Evolutionary conservation across 1,140 invertebrate genomes (phyloP), one percentile per base, ranked within the genome.

Genomic region (Dinothrombium tinctorium): DNA sequence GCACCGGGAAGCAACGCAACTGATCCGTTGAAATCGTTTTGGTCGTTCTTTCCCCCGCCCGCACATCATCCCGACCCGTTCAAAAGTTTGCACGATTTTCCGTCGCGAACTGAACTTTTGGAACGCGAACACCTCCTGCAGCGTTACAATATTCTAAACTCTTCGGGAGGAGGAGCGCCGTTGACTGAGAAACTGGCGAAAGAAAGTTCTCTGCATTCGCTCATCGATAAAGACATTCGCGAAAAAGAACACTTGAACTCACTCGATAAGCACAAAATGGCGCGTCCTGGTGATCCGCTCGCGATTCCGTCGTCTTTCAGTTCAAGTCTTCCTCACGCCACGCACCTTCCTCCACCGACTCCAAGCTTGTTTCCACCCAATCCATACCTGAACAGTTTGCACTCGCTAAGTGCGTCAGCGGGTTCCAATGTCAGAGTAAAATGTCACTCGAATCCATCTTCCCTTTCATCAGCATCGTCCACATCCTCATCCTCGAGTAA

Each of bases 91-190:
- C 32, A 37, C 19, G 44, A 45, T 14, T 44, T 45, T 20, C 20
- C 38, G 19, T 17, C 40, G 8, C 20, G 44, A n/a, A 12, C 31
- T 29, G 44, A 40, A 17, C 24, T 45, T 4, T 11, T 38, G 6
- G 44, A 46, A 12, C 24, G 44, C 4, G 44, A 46, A 31, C 45
- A 26, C 11, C 14, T 46, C 6, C 39, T 46, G 11, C 42, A 44
- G 15, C 23, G 41, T 12, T 46, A 46, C 21, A 39, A 22, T 32
- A 19, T 43, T 8, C 41, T 46, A 5, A 46, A 43, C 17, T 46
- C 44, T 9, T 45, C 44, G 7, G 44, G 44, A 19, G 44, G 44
- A 12, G 44, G 44, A 21, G 44, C 44, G 2, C 44, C 41, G n/a
- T 35, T 45, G 12, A 33, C 40, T 19, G 44, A 45, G 4, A 45